A percentile compares a stretch with the other conserved stretches of the same genome.
Evolutionary conservation across 2,113 vertebrate genomes (phyloP).

Genomic region (Seriola aureovittata): DNA sequence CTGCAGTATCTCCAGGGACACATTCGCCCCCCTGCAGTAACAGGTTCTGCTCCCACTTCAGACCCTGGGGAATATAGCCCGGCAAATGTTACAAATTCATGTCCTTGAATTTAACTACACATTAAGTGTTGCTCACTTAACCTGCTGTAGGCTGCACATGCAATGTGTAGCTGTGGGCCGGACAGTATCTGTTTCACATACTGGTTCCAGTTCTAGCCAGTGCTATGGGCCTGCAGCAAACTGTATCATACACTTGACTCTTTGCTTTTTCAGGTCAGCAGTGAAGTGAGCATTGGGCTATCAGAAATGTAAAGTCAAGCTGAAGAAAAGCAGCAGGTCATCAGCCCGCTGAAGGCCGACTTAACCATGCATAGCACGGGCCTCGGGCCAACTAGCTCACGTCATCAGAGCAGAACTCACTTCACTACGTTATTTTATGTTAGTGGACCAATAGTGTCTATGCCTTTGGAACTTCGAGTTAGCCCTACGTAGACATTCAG

Average conservation of each 20-base stretch:
- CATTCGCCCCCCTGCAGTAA: background rate
- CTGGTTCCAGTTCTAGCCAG: slow-evolving; percentile 6
- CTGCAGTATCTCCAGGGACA: slow-evolving; percentile 16
- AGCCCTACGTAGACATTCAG: slow-evolving; percentile 1
- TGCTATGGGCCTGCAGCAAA: slow-evolving; percentile 18
- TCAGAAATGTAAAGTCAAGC: slow-evolving; percentile 39
- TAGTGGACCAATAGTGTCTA: background rate
- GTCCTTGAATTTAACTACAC: slow-evolving; percentile 35
- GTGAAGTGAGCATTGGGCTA: slow-evolving; percentile 16
- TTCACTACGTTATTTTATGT: slow-evolving; percentile 36
- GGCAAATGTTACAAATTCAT: slow-evolving; percentile 18
- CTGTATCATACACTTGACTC: slow-evolving; percentile 35
- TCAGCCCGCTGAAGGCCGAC: slow-evolving; percentile 9
- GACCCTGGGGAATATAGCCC: background rate
- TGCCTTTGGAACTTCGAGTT: slow-evolving; percentile 5
- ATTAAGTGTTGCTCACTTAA: slow-evolving; percentile 43
- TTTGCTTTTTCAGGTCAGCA: slow-evolving; percentile 25
- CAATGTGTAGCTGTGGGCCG: slow-evolving; percentile 6
- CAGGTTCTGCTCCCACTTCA: slow-evolving; percentile 14
- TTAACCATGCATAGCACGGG: background rate
- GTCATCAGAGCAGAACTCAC: slow-evolving; percentile 34
- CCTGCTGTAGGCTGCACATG: slow-evolving; percentile 11
- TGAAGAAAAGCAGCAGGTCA: slow-evolving; percentile 21
- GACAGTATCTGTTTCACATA: background rate
- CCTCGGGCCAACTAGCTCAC: slow-evolving; percentile 37